These are phyloP conservation scores for Meta bourneti DNA, from an alignment of 2,888 invertebrate species.

Conservation along the genomic window DNA sequence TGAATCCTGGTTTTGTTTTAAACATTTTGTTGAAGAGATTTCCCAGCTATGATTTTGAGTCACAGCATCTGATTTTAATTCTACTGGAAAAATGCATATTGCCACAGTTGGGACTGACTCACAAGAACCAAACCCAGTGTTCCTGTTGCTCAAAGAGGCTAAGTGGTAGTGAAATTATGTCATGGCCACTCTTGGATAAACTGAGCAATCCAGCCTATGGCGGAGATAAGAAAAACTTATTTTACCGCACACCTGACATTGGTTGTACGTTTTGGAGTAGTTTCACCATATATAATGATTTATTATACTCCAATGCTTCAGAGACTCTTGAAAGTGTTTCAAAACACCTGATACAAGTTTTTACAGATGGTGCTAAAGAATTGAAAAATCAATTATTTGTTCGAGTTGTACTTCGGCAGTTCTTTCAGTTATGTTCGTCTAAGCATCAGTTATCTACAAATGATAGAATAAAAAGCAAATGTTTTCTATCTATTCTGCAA, in stretches of 20 bases:
- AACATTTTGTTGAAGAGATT: constrained; percentile 45
- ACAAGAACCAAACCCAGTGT: constrained; percentile 24
- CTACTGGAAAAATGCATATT: constrained; percentile 50
- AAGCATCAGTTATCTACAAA: not conserved
- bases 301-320: constrained; percentile 24
- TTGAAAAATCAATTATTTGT: constrained; percentile 62
- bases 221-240: not conserved
- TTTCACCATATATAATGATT: constrained; percentile 59
- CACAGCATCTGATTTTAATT: constrained; percentile 50
- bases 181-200: constrained; percentile 33
- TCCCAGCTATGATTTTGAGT: constrained; percentile 34
- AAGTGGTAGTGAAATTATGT: constrained; percentile 31
- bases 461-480: constrained; percentile 55
- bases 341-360: constrained; percentile 61
- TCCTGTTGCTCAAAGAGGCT: constrained; percentile 40
- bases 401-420: constrained; percentile 61
- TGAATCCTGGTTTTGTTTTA: constrained; percentile 54
- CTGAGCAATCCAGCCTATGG: not conserved
- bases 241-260: constrained; percentile 2
- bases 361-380: constrained; percentile 52
- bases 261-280: constrained; percentile 29
- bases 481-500: constrained; percentile 54
- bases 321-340: constrained; percentile 55
- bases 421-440: constrained; percentile 34
- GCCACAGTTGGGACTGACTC: constrained; percentile 50